Percentiles rank a stretch among this genome's conserved stretches.
phyloP scores from a whole-genome alignment of 2,113 vertebrate species.

The Seriola aureovittata region DNA sequence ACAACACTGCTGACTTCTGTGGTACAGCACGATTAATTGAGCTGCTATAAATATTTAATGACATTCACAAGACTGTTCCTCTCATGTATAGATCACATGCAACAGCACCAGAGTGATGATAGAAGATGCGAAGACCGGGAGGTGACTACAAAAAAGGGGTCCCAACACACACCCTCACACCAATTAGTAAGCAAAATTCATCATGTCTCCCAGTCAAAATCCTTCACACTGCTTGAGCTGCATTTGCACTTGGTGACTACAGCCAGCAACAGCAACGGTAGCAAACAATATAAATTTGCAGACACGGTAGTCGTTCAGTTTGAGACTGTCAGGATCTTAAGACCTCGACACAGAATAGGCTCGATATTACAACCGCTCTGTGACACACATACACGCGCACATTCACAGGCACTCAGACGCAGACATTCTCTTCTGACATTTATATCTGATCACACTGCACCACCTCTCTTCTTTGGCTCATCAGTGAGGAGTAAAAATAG shows the following conservation, averaged over 20 bases:
- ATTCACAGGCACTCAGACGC: neutral
- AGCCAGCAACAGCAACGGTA: neutral
- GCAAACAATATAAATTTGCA: neutral
- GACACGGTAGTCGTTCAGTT: neutral
- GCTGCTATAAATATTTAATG: slow-evolving; percentile 40
- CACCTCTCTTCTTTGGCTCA: slow-evolving; percentile 31
- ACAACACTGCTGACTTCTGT: neutral
- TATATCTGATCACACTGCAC: slow-evolving; percentile 28
- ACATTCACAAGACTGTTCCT: neutral
- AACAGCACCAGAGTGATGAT: neutral
- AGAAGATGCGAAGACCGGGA: neutral
- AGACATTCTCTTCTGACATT: slow-evolving; percentile 9
- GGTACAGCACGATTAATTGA: slow-evolving; percentile 15
- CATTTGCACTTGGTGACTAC: neutral
- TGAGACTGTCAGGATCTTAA: neutral
- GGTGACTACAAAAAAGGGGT: neutral
- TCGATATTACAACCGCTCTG: slow-evolving; percentile 19
- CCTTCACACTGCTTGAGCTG: neutral
- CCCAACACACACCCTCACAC: neutral
- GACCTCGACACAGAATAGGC: neutral
- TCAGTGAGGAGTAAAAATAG: slow-evolving; percentile 69
- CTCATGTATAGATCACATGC: neutral
- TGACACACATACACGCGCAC: neutral
- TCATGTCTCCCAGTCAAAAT: neutral
- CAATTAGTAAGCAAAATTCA: neutral